Evolutionary conservation across 2,888 invertebrate genomes (phyloP).

Genomic region (Drosophila meridiana): DNA sequence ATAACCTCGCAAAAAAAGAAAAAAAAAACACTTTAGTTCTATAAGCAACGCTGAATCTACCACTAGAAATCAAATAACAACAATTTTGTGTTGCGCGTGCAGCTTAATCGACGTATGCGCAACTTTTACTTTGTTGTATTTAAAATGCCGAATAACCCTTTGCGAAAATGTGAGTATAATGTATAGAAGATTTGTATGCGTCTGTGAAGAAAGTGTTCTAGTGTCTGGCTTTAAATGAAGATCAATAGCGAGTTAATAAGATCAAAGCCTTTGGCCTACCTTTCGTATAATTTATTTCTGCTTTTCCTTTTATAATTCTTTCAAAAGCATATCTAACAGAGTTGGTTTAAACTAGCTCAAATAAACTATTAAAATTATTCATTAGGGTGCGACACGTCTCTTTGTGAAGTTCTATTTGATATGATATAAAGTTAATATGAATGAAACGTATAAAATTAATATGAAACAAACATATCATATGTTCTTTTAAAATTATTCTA

Average conservation of each 20-base stretch:
- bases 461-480: too few species aligned
- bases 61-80: conserved; percentile 10
- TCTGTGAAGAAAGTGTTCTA: not conserved
- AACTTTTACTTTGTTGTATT: conserved; percentile 13
- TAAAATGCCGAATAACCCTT: not conserved
- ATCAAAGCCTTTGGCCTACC: not conserved
- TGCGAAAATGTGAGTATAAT: conserved; percentile 1
- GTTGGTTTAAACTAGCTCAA: too few species aligned
- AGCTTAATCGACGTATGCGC: conserved; percentile 39
- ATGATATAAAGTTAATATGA: too few species aligned
- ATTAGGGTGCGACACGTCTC: too few species aligned
- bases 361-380: too few species aligned
- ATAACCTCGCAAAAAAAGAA: conserved; percentile 68
- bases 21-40: conserved; percentile 35
- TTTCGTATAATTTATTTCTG: conserved; percentile 6
- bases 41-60: conserved; percentile 27
- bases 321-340: too few species aligned
- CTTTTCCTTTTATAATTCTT: too few species aligned
- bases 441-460: too few species aligned
- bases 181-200: not conserved
- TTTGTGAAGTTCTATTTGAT: too few species aligned
- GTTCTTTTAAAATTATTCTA: too few species aligned
- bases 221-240: not conserved
- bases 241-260: not conserved
- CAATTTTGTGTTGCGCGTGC: conserved; percentile 18